Evolutionary conservation across 2,888 invertebrate genomes (phyloP), one percentile per base, ranked within the genome.

Genomic region (Mystacides longicornis): DNA sequence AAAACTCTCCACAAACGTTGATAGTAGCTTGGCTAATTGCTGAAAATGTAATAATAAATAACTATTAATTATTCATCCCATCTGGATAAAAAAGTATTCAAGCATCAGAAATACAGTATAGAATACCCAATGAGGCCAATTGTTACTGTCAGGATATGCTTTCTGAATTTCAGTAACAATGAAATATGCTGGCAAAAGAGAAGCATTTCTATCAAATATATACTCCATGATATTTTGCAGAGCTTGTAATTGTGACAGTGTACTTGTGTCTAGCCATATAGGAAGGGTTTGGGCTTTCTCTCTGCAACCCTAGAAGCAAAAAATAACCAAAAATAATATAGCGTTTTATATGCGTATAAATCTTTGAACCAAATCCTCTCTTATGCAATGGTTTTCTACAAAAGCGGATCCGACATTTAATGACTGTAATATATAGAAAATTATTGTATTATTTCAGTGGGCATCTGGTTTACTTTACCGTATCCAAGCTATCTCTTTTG

Each of bases 161-260:
- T 96, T 96, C 66, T 92, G 89, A 62, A 97, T 87, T 77, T 97
- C 96, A 68, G 94, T 95, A 0, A 94, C 91, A 61, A 97, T 88
- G 65, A 98, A 90, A 71, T 97, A 97, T 4, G 93, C 93, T 1
- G 97, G 97, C 55, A 97, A 73, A 33, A 97, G 76, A 66, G 94
- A 94, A 20, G 91, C 88, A 71, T 93, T 89, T 33, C 96, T 80
- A 69, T 97, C 92, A 75, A 96, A 91, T 65, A 97, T 93, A 65
- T 89, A 87, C 62, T 87, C 84, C 59, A 95, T 83, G 1, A 95
- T 86, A 67, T 84, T 84, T 63, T 90, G 83, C 23, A 95, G 75
- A 5, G 88, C 87, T 67, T 88, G 84, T 57, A 93, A 73, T 70
- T 93, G 92, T 1, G 89, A 87, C 67, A 90, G 81, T 52, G 88